Evolutionary conservation across 2,888 invertebrate species (phyloP).

Genomic region (Phengaris alcon): DNA sequence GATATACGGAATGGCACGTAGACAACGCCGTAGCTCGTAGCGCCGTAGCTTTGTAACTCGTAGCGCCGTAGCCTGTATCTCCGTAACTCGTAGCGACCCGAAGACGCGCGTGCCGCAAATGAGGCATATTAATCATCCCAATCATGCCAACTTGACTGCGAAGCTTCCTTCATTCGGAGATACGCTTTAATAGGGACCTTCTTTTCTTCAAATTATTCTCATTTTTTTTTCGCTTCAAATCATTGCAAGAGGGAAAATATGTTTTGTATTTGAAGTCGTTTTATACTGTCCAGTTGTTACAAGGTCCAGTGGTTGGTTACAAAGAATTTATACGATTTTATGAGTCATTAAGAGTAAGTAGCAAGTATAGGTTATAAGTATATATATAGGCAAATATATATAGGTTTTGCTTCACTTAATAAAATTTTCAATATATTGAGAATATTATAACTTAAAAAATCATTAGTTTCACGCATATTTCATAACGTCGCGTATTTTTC

Average conservation of each 20-base stretch:
- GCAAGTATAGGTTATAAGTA: no score
- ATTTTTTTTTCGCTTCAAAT: not conserved
- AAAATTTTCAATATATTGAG: no score
- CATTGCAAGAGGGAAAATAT: slow-evolving; percentile 6
- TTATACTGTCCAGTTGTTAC: not conserved
- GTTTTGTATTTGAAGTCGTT: not conserved
- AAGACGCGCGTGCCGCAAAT: slow-evolving; percentile 68
- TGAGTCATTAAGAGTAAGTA: no score
- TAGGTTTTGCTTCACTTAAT: no score
- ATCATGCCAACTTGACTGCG: slow-evolving; percentile 72
- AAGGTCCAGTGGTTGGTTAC: no score
- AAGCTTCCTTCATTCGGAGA: slow-evolving; percentile 61
- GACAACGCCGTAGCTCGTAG: not conserved
- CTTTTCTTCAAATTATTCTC: slow-evolving; percentile 45
- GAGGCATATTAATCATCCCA: slow-evolving; percentile 77
- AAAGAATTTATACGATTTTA: no score
- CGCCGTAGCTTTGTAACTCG: not conserved
- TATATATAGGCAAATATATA: no score
- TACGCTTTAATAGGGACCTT: slow-evolving; percentile 61
- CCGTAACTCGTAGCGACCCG: slow-evolving; percentile 50
- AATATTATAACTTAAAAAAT: no score
- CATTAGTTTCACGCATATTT: no score
- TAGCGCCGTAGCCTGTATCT: slow-evolving; percentile 56
- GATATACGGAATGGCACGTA: slow-evolving; percentile 66
- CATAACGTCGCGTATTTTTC: no score